phyloP scores from a whole-genome alignment of 2,888 invertebrate species.

The Tridacna crocea region DNA sequence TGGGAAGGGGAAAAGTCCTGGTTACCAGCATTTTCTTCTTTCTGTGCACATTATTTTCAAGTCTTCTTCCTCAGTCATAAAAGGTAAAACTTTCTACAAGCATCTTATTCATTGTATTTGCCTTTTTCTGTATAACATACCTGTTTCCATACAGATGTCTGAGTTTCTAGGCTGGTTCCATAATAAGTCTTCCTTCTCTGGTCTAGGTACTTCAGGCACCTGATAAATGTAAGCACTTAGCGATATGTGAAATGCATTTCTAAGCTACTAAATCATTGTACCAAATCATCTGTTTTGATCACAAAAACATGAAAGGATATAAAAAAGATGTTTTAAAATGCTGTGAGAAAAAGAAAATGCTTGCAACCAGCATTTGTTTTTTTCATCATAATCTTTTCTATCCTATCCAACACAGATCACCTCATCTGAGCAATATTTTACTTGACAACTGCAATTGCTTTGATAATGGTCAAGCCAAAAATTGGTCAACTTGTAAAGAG shows the following conservation, averaged over 20 bases:
- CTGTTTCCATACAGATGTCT: constrained; percentile 48
- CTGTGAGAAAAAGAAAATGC: constrained; percentile 7
- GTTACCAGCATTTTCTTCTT: background rate
- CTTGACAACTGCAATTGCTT: background rate
- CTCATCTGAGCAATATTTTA: background rate
- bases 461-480: background rate
- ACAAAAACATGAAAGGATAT: too few relatives aligned
- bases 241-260: too few relatives aligned
- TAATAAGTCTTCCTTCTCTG: constrained; percentile 66
- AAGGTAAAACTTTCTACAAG: too few relatives aligned
- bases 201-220: constrained; percentile 70
- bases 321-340: background rate
- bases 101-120: background rate
- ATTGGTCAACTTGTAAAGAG: background rate
- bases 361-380: background rate
- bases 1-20: too few relatives aligned
- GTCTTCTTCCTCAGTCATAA: background rate
- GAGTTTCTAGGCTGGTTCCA: constrained; percentile 71
- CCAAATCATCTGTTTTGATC: too few relatives aligned
- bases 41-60: background rate
- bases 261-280: too few relatives aligned
- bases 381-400: constrained; percentile 8
- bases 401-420: background rate
- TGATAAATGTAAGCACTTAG: constrained; percentile 17
- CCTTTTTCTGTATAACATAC: constrained; percentile 10